phyloP scores from a whole-genome alignment of 1,140 invertebrate genomes.

The Glossosoma conforme region DNA sequence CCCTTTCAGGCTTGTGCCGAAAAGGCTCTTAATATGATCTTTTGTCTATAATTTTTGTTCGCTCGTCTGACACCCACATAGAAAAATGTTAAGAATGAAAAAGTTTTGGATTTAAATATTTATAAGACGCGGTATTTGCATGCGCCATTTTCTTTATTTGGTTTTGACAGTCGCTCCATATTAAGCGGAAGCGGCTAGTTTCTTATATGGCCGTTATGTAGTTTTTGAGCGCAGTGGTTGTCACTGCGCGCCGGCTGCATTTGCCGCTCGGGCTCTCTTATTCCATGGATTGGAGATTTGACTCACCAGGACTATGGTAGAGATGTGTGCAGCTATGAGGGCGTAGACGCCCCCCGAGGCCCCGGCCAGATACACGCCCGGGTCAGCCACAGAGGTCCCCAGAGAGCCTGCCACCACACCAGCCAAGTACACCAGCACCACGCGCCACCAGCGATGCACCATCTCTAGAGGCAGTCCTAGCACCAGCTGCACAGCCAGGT shows the following conservation, averaged over 20 bases:
- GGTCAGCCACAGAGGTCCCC: constrained; percentile 86
- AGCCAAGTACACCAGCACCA: constrained; percentile 72
- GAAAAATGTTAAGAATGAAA: too few relatives aligned
- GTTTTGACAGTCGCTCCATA: constrained; percentile 27
- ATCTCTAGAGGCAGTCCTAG: constrained; percentile 91
- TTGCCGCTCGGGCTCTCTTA: not conserved
- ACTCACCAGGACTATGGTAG: constrained; percentile 86
- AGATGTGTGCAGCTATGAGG: constrained; percentile 89
- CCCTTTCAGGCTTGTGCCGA: too few relatives aligned
- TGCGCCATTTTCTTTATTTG: too few relatives aligned
- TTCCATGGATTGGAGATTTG: not conserved
- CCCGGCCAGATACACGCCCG: constrained; percentile 80
- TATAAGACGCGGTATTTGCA: too few relatives aligned
- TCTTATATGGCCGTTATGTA: too few relatives aligned
- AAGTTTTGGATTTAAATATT: too few relatives aligned
- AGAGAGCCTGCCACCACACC: constrained; percentile 84
- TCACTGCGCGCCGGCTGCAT: too few relatives aligned
- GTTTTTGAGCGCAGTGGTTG: too few relatives aligned
- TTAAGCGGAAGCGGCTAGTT: too few relatives aligned
- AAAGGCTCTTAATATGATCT: too few relatives aligned
- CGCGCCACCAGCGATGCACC: constrained; percentile 92
- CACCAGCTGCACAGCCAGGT: constrained; percentile 86
- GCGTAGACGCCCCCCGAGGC: constrained; percentile 96
- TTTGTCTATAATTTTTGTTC: too few relatives aligned
- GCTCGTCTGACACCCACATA: too few relatives aligned